Evolutionary conservation across 2,888 invertebrate species (phyloP).

Genomic region (Octonoba sinensis): DNA sequence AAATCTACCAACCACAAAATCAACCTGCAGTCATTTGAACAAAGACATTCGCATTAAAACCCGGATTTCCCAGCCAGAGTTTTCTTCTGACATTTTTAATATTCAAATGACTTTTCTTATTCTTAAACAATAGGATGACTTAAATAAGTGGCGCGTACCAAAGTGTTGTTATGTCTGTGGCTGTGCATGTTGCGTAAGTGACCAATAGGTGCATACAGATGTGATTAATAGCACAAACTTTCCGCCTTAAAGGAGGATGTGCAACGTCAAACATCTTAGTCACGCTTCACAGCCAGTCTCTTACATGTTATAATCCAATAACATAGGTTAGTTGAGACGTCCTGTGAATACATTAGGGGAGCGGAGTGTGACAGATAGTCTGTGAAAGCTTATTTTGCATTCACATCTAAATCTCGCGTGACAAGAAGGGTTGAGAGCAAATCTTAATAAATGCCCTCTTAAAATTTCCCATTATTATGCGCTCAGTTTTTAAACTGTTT

Average conservation of each 20-base stretch:
- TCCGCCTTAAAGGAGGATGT: slow-evolving; percentile 21
- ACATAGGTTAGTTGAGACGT: neutral
- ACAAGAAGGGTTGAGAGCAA: too few species aligned
- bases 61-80: slow-evolving; percentile 20
- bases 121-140: slow-evolving; percentile 13
- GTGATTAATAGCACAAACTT: slow-evolving; percentile 13
- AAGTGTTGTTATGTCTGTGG: slow-evolving; percentile 12
- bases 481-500: too few species aligned
- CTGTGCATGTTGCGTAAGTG: slow-evolving; percentile 13
- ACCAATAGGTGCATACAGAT: slow-evolving; percentile 35
- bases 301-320: slow-evolving; percentile 19
- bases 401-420: neutral
- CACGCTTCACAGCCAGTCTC: slow-evolving; percentile 19
- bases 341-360: slow-evolving; percentile 12
- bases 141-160: slow-evolving; percentile 1
- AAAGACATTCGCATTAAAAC: slow-evolving; percentile 14
- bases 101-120: neutral
- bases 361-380: neutral
- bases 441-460: too few species aligned
- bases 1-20: too few species aligned
- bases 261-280: slow-evolving; percentile 4
- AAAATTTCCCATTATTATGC: too few species aligned
- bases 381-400: neutral
- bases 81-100: slow-evolving; percentile 5
- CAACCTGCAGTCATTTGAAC: too few species aligned